Conservation (phyloP, 2,797 vertebrate genomes). For the Acestrorhynchus altus region DNA sequence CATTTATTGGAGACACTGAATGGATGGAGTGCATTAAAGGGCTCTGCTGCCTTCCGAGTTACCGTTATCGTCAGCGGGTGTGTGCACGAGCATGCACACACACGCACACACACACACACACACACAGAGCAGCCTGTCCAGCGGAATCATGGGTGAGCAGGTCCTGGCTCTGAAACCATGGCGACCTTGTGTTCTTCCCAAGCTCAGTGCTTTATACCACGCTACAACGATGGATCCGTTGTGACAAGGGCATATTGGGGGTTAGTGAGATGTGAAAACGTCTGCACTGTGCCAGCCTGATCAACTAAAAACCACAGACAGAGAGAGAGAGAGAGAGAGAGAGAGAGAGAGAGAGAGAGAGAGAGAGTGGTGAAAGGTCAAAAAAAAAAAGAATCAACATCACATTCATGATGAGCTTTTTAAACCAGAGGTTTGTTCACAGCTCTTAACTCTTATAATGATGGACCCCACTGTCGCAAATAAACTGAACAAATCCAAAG, state of each 20-base stretch:
- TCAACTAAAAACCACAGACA: slow-evolving; percentile 22
- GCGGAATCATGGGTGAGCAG: slow-evolving; percentile 10
- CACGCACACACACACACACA: slow-evolving; percentile 13
- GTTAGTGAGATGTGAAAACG: slow-evolving; percentile 58
- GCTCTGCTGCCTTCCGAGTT: slow-evolving; percentile 43
- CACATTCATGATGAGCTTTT: too few relatives aligned
- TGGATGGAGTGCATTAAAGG: slow-evolving; percentile 52
- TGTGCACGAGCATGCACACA: slow-evolving; percentile 1
- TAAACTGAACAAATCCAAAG: too few relatives aligned
- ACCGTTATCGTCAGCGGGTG: slow-evolving; percentile 12
- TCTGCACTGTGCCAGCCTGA: slow-evolving; percentile 39
- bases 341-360: not conserved
- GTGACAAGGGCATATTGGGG: slow-evolving; percentile 52
- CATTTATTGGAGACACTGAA: slow-evolving; percentile 54
- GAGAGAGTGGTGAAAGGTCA: too few relatives aligned
- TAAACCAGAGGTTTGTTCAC: too few relatives aligned
- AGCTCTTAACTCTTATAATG: too few relatives aligned
- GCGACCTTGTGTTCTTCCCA: slow-evolving; percentile 35
- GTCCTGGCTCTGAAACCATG: slow-evolving; percentile 20
- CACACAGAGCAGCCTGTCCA: slow-evolving; percentile 13
- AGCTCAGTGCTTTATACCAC: slow-evolving; percentile 31
- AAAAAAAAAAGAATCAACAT: too few relatives aligned
- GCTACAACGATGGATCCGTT: slow-evolving; percentile 34
- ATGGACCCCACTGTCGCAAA: too few relatives aligned
- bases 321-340: not conserved